phyloP scores from a whole-genome alignment of 1,140 invertebrate genomes.

The Contarinia nasturtii region DNA sequence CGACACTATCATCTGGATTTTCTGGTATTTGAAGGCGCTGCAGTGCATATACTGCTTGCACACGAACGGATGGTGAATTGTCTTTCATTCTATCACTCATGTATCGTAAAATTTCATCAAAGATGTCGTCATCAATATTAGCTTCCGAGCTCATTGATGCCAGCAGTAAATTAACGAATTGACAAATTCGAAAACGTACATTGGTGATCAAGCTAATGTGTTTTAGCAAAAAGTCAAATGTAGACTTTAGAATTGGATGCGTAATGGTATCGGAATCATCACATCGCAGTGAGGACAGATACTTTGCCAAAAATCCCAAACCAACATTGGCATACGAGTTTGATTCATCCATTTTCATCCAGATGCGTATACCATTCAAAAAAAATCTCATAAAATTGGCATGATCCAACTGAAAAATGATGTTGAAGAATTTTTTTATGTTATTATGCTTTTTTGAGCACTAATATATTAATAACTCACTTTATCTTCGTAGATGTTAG shows the following conservation, averaged over 20 bases:
- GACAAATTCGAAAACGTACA: constrained; percentile 51
- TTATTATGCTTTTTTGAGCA: neutral
- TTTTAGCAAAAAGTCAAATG: constrained; percentile 6
- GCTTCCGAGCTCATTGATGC: constrained; percentile 55
- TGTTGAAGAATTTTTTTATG: neutral
- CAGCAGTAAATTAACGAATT: constrained; percentile 52
- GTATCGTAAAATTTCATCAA: constrained; percentile 43
- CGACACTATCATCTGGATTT: constrained; percentile 54
- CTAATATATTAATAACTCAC: constrained; percentile 14
- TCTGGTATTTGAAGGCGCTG: constrained; percentile 60
- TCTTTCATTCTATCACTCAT: constrained; percentile 52
- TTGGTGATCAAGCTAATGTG: constrained; percentile 19
- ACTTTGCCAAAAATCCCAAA: constrained; percentile 42
- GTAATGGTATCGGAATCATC: constrained; percentile 28
- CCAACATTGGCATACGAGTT: constrained; percentile 41
- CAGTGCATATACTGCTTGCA: constrained; percentile 60
- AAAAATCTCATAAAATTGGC: constrained; percentile 29
- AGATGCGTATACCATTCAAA: constrained; percentile 30
- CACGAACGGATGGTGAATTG: constrained; percentile 48
- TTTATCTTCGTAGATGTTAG: constrained; percentile 31
- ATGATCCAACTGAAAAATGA: constrained; percentile 25
- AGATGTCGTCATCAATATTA: constrained; percentile 53
- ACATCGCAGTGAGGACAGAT: constrained; percentile 31
- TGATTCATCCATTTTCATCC: constrained; percentile 32
- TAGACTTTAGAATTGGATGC: constrained; percentile 5